A percentile compares a stretch with the other conserved stretches of the same genome.
These are phyloP conservation scores for Telenomus remus DNA, from an alignment of 1,140 invertebrate species.

Conservation along the genomic window DNA sequence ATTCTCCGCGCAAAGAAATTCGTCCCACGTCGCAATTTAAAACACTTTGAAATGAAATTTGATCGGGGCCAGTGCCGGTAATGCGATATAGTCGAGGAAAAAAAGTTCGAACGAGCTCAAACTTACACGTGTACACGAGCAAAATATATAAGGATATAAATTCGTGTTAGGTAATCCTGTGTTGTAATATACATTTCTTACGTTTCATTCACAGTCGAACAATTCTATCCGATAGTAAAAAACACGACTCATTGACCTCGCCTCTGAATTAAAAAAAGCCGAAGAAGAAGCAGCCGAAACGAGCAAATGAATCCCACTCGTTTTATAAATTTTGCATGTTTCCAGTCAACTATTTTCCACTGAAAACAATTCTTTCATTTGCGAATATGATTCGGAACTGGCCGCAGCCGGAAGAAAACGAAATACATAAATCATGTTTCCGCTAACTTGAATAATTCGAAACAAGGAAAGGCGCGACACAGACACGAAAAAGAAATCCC, in stretches of 20 bases:
- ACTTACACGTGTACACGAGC: slow-evolving; percentile 3
- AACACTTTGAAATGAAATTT: slow-evolving; percentile 44
- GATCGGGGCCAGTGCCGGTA: slow-evolving; percentile 11
- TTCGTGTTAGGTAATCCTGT: slow-evolving; percentile 10
- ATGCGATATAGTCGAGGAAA: slow-evolving; percentile 24
- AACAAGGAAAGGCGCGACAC: slow-evolving; percentile 1
- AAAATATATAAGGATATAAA: slow-evolving; percentile 11
- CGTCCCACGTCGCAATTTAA: slow-evolving; percentile 23
- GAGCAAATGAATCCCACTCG: too few relatives aligned
- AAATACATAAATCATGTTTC: background rate
- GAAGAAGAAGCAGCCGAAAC: too few relatives aligned
- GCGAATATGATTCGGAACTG: too few relatives aligned
- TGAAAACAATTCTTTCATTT: too few relatives aligned
- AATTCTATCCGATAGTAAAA: too few relatives aligned
- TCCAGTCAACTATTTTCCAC: too few relatives aligned
- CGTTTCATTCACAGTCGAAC: too few relatives aligned
- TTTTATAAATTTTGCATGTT: background rate
- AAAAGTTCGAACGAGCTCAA: slow-evolving; percentile 22
- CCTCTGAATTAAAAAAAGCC: too few relatives aligned
- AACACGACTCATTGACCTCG: too few relatives aligned
- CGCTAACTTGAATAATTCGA: slow-evolving; percentile 2
- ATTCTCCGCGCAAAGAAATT: slow-evolving; percentile 30
- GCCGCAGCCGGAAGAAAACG: too few relatives aligned
- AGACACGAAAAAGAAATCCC: background rate
- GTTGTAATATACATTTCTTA: slow-evolving; percentile 1